phyloP scores from a whole-genome alignment of 2,113 vertebrate genomes.

The Prunella himalayana region DNA sequence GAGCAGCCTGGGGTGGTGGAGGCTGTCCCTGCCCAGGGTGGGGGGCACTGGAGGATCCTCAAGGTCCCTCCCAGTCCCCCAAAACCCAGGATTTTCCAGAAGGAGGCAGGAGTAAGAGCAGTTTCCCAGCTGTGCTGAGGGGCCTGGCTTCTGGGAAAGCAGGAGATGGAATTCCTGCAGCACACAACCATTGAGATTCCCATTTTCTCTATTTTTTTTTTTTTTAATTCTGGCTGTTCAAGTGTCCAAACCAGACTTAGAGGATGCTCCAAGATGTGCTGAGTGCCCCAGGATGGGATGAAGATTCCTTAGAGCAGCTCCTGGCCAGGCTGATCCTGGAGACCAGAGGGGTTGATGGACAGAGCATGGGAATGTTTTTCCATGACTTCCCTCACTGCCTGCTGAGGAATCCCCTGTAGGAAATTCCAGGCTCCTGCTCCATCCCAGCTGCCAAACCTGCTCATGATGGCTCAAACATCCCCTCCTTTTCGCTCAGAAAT shows the following conservation, averaged over 20 bases:
- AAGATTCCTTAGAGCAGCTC: neutral
- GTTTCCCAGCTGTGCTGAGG: fast-evolving
- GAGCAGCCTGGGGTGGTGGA: neutral
- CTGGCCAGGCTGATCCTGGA: neutral
- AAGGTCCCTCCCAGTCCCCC: neutral
- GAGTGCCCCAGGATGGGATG: neutral
- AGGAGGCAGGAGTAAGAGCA: neutral
- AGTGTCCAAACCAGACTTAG: neutral
- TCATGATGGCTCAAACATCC: neutral
- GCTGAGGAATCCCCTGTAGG: neutral
- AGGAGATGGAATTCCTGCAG: neutral
- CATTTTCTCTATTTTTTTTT: neutral
- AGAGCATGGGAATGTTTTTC: neutral
- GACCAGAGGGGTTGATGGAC: neutral
- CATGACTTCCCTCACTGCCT: neutral
- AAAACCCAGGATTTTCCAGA: neutral
- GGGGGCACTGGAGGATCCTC: too few relatives aligned
- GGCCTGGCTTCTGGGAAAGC: neutral
- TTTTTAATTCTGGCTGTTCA: neutral
- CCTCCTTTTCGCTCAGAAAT: neutral
- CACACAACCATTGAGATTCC: neutral
- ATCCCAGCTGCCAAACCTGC: neutral
- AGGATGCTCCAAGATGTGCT: neutral
- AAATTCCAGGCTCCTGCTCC: neutral
- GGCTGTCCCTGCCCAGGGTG: neutral